A percentile compares a stretch with the other conserved stretches of the same genome.
Conservation (phyloP, 2,113 vertebrate genomes). For the Oenanthe oenanthe region DNA sequence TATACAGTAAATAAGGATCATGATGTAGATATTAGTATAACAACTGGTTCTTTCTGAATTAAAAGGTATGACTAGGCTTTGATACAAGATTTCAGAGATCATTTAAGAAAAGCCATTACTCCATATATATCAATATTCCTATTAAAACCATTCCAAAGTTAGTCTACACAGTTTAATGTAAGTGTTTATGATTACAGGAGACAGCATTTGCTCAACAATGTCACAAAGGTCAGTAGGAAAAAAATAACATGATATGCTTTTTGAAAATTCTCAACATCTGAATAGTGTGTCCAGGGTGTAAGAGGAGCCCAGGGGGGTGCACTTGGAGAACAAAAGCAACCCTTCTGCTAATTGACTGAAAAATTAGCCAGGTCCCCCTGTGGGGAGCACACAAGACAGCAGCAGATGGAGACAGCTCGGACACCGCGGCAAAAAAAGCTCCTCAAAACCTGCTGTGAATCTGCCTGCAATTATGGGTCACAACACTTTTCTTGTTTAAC, state of each 20-base stretch:
- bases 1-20: not conserved
- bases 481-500: slow-evolving; percentile 87
- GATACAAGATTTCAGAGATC: not conserved
- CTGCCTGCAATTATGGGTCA: slow-evolving; percentile 89
- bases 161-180: slow-evolving; percentile 42
- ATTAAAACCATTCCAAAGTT: slow-evolving; percentile 15
- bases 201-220: slow-evolving; percentile 86
- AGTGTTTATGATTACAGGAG: slow-evolving; percentile 77
- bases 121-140: not conserved
- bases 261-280: slow-evolving; percentile 80
- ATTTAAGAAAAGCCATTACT: not conserved
- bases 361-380: slow-evolving; percentile 91
- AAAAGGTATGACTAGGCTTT: not conserved
- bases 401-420: slow-evolving; percentile 92
- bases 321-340: slow-evolving; percentile 90
- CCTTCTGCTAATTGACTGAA: slow-evolving; percentile 99
- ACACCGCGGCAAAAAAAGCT: slow-evolving; percentile 81
- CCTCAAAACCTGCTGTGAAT: slow-evolving; percentile 87
- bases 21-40: not conserved
- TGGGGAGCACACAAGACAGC: slow-evolving; percentile 84
- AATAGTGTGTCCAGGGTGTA: slow-evolving; percentile 76
- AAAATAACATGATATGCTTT: slow-evolving; percentile 79
- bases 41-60: not conserved
- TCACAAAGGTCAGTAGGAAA: slow-evolving; percentile 86
- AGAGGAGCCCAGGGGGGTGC: slow-evolving; percentile 85